Evolutionary conservation across 2,797 vertebrate genomes (phyloP).

Genomic region (Zalophus californianus): DNA sequence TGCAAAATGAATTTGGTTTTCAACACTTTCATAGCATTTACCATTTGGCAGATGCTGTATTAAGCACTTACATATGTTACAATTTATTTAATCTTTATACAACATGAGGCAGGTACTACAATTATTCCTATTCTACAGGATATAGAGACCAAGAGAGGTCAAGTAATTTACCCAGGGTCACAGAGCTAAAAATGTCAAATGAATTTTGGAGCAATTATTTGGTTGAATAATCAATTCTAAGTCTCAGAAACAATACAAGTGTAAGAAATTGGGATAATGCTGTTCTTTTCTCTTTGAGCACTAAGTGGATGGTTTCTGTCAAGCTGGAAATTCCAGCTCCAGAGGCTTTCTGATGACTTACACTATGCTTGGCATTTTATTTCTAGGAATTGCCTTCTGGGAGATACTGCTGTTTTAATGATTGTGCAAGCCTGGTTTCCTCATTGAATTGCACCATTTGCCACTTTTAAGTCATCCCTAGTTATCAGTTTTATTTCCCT

Average conservation of each 20-base stretch:
- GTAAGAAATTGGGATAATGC: background rate
- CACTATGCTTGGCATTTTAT: slow-evolving; percentile 18
- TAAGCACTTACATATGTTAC: background rate
- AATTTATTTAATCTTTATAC: background rate
- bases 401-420: slow-evolving; percentile 62
- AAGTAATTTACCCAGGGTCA: background rate
- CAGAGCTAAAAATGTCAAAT: background rate
- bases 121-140: background rate
- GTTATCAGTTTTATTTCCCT: slow-evolving; percentile 51
- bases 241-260: background rate
- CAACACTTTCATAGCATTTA: background rate
- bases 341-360: slow-evolving; percentile 60
- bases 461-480: slow-evolving; percentile 59
- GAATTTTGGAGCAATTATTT: background rate
- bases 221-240: slow-evolving; percentile 13
- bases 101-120: background rate
- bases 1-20: background rate
- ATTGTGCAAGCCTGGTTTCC: slow-evolving; percentile 26
- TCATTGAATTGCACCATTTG: slow-evolving; percentile 56
- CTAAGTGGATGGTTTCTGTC: slow-evolving; percentile 52
- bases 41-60: background rate
- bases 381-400: slow-evolving; percentile 60
- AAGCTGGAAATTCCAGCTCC: slow-evolving; percentile 70
- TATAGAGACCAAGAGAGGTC: background rate
- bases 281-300: slow-evolving; percentile 56